Conservation (phyloP, 1,140 invertebrate genomes). For the Hormaphis cornu region DNA sequence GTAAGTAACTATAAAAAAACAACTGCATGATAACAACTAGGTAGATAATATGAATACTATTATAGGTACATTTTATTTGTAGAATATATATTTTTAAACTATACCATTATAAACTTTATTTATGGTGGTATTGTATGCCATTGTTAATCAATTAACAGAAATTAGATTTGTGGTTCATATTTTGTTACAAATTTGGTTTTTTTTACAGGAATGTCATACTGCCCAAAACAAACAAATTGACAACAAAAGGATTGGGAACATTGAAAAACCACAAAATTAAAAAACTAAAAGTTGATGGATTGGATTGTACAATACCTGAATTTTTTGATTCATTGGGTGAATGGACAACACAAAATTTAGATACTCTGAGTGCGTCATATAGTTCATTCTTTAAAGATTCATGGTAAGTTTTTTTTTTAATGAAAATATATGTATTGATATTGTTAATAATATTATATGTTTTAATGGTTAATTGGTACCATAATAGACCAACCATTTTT, state of each 20-base stretch:
- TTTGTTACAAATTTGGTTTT: neutral
- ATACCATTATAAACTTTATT: too few species aligned
- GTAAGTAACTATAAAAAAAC: too few species aligned
- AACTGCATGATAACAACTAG: too few species aligned
- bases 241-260: conserved; percentile 54
- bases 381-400: conserved; percentile 48
- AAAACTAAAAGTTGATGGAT: conserved; percentile 53
- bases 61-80: too few species aligned
- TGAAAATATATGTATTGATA: too few species aligned
- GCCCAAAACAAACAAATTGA: conserved; percentile 50
- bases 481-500: too few species aligned
- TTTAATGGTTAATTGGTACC: too few species aligned
- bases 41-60: too few species aligned
- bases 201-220: conserved; percentile 46
- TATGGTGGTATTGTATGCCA: too few species aligned
- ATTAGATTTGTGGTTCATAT: conserved; percentile 21
- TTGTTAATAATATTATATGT: too few species aligned
- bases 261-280: conserved; percentile 57
- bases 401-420: conserved; percentile 16
- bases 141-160: too few species aligned
- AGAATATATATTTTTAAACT: too few species aligned
- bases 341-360: conserved; percentile 60
- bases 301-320: conserved; percentile 56
- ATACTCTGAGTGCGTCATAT: conserved; percentile 55
- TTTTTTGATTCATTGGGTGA: conserved; percentile 60